Percentiles rank a stretch among this genome's conserved stretches.
Evolutionary conservation across 1,140 invertebrate species (phyloP).

Genomic region (Pseudomyrmex gracilis): DNA sequence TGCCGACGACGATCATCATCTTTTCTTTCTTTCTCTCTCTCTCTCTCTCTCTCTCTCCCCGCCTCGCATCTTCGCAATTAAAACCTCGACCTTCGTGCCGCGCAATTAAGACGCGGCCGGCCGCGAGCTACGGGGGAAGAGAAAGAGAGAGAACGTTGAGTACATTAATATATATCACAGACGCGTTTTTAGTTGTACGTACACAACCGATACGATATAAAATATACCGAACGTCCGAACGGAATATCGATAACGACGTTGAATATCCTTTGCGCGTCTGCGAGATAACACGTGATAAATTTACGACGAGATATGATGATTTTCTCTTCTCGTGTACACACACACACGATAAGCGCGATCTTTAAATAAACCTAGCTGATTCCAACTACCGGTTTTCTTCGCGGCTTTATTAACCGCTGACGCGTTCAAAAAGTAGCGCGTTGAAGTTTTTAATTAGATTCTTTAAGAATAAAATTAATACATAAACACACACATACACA

Average conservation of each 20-base stretch:
- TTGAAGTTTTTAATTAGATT: background rate
- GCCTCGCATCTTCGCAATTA: constrained; percentile 50
- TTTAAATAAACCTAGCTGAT: background rate
- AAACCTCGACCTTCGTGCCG: constrained; percentile 45
- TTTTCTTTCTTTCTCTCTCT: background rate
- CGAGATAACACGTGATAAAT: constrained; percentile 1
- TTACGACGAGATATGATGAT: constrained; percentile 2
- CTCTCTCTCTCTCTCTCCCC: background rate
- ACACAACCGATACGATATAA: background rate
- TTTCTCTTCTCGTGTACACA: background rate
- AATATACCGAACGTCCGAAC: background rate
- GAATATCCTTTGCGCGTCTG: background rate
- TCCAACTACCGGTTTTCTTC: background rate
- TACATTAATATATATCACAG: constrained; percentile 46
- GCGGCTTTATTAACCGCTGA: too few relatives aligned
- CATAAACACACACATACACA: too few relatives aligned
- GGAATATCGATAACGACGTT: constrained; percentile 14
- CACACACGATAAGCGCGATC: background rate
- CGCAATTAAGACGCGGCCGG: constrained; percentile 31
- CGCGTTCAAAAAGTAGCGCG: background rate
- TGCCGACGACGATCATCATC: constrained; percentile 50
- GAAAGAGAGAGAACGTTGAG: constrained; percentile 8
- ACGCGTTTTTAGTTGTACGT: constrained; percentile 26
- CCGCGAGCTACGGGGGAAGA: too few relatives aligned
- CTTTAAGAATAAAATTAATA: background rate